phyloP scores from a whole-genome alignment of 1,140 invertebrate species.

The Papilio polytes region DNA sequence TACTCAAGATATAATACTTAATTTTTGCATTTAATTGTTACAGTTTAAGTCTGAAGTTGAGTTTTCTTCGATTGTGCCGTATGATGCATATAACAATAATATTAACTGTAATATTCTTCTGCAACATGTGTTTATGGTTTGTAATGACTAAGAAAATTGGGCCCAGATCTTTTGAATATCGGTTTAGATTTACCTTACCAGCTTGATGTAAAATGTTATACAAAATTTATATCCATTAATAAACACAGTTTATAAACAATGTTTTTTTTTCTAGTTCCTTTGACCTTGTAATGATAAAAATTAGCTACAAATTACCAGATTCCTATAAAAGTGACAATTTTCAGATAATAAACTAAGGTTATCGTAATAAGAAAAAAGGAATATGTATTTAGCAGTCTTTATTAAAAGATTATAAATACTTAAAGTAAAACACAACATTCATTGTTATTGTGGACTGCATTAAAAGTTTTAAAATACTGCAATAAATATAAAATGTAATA shows the following conservation, averaged over 20 bases:
- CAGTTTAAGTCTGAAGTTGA: slow-evolving; percentile 71
- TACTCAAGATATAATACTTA: neutral
- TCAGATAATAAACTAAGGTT: neutral
- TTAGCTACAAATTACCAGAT: neutral
- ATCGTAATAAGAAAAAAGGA: slow-evolving; percentile 28
- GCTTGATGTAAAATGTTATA: slow-evolving; percentile 37
- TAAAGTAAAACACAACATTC: slow-evolving; percentile 44
- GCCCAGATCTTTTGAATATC: slow-evolving; percentile 61
- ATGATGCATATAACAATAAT: slow-evolving; percentile 77
- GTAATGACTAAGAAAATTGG: slow-evolving; percentile 69
- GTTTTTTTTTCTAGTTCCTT: neutral
- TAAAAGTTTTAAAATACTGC: slow-evolving; percentile 55
- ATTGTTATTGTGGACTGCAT: slow-evolving; percentile 41
- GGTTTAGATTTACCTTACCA: slow-evolving; percentile 61
- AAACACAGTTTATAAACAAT: slow-evolving; percentile 37
- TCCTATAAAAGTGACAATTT: neutral
- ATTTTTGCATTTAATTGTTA: slow-evolving; percentile 52
- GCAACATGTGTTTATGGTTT: slow-evolving; percentile 76
- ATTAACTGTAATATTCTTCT: slow-evolving; percentile 72
- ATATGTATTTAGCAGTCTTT: slow-evolving; percentile 56
- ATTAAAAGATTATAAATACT: slow-evolving; percentile 70
- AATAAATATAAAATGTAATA: slow-evolving; percentile 69
- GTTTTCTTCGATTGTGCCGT: slow-evolving; percentile 71
- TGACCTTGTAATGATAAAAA: neutral
- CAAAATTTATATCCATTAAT: neutral